Conservation (phyloP, 2,888 invertebrate genomes). For the Keiferia lycopersicella region DNA sequence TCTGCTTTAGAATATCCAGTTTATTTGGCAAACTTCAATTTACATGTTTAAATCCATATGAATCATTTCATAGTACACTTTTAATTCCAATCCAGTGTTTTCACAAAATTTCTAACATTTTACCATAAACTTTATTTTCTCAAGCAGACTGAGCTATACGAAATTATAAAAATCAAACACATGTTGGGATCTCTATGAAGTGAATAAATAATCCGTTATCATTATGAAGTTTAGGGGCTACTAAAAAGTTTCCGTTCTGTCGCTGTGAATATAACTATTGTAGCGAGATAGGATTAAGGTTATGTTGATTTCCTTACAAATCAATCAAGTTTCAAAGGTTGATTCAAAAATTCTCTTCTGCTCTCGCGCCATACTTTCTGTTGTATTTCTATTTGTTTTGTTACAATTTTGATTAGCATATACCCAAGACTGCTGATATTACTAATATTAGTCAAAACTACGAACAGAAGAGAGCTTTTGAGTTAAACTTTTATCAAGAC, state of each 20-base stretch:
- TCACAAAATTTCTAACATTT: not conserved
- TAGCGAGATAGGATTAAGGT: constrained; percentile 56
- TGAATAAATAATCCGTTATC: constrained; percentile 47
- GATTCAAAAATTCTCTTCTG: not conserved
- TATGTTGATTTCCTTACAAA: not conserved
- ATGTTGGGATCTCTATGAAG: constrained; percentile 68
- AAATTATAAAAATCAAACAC: constrained; percentile 45
- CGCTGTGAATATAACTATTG: constrained; percentile 74
- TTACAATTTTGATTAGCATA: not conserved
- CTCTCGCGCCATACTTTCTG: not conserved
- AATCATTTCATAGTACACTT: not conserved
- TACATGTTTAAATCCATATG: not conserved
- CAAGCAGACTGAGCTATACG: constrained; percentile 41
- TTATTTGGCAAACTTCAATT: constrained; percentile 28
- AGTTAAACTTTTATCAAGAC: not conserved
- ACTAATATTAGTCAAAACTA: not conserved
- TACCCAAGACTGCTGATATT: not conserved
- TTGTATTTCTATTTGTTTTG: constrained; percentile 1
- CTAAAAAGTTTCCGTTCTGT: constrained; percentile 67
- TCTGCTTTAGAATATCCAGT: constrained; percentile 38
- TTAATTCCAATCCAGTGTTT: constrained; percentile 1
- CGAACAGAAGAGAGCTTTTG: constrained; percentile 2
- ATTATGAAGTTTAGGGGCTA: constrained; percentile 49
- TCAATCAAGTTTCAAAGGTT: not conserved
- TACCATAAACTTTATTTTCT: constrained; percentile 39